These are phyloP conservation scores for Anthopleura xanthogrammica DNA, from an alignment of 92 coral and sea anemone genomes.

Conservation along the genomic window DNA sequence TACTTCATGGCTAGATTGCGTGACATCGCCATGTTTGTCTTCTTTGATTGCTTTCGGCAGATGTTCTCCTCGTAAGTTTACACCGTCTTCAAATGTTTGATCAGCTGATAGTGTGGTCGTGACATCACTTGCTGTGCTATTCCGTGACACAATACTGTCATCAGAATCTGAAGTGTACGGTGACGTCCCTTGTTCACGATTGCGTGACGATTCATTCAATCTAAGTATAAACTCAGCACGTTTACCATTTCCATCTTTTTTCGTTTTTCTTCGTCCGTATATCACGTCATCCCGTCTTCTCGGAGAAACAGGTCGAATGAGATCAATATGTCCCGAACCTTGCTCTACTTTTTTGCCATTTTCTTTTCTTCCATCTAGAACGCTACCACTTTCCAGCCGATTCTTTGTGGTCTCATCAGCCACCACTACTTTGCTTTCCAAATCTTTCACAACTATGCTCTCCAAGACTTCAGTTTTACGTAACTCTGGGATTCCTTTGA, in stretches of 20 bases:
- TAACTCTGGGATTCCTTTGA: not conserved
- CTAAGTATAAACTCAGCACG: not conserved
- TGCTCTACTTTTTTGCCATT: not conserved
- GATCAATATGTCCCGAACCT: not conserved
- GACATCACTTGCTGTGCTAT: not conserved
- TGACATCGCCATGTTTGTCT: not conserved
- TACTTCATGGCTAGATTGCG: not conserved
- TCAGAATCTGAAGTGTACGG: conserved; percentile 5
- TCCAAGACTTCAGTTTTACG: not conserved
- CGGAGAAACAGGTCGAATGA: conserved; percentile 2
- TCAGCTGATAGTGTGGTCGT: not conserved
- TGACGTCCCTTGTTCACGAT: not conserved
- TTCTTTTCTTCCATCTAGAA: not conserved
- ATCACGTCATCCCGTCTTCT: conserved; percentile 7
- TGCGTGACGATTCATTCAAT: conserved; percentile 6
- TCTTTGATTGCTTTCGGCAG: not conserved
- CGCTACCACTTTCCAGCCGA: not conserved
- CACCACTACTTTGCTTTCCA: not conserved
- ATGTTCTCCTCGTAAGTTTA: not conserved
- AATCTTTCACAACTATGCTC: not conserved
- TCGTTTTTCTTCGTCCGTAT: conserved; percentile 10
- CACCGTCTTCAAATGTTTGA: not conserved
- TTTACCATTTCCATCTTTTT: conserved; percentile 3
- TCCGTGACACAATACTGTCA: not conserved
- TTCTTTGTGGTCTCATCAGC: not conserved